phyloP scores from a whole-genome alignment of 2,797 vertebrate species.

The Halcyon leucocephala region DNA sequence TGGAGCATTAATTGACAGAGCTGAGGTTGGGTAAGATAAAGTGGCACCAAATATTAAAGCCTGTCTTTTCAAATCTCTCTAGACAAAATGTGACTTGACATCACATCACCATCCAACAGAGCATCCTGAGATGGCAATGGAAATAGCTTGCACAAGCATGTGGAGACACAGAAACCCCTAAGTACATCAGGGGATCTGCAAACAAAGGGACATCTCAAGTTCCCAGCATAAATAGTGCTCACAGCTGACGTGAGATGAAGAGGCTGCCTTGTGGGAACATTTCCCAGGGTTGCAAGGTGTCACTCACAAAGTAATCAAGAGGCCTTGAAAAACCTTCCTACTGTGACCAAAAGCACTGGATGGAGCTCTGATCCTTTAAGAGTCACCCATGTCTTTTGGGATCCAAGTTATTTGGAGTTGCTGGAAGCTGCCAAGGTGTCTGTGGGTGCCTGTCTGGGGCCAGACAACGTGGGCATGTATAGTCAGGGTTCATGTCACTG shows the following conservation, averaged over 20 bases:
- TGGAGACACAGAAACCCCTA: neutral
- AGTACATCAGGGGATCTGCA: neutral
- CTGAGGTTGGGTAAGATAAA: neutral
- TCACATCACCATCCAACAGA: neutral
- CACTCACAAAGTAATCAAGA: neutral
- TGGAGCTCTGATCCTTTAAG: neutral
- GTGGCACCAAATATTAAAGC: neutral
- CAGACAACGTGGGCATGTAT: rapidly evolving
- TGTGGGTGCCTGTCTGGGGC: neutral
- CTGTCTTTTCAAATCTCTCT: constrained; percentile 46
- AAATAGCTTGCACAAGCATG: neutral
- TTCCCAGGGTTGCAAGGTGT: neutral
- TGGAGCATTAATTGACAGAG: constrained; percentile 4
- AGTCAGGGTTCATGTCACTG: neutral
- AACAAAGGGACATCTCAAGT: neutral
- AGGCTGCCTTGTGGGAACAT: neutral
- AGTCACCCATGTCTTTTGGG: neutral
- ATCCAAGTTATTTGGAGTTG: neutral
- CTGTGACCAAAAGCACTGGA: neutral
- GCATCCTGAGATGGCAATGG: neutral
- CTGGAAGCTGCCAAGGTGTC: neutral
- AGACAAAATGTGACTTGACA: constrained; percentile 41
- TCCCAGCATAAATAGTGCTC: neutral
- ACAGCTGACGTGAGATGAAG: neutral
- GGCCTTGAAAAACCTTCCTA: neutral